phyloP scores from a whole-genome alignment of 2,888 invertebrate genomes.

The Unio pictorum region DNA sequence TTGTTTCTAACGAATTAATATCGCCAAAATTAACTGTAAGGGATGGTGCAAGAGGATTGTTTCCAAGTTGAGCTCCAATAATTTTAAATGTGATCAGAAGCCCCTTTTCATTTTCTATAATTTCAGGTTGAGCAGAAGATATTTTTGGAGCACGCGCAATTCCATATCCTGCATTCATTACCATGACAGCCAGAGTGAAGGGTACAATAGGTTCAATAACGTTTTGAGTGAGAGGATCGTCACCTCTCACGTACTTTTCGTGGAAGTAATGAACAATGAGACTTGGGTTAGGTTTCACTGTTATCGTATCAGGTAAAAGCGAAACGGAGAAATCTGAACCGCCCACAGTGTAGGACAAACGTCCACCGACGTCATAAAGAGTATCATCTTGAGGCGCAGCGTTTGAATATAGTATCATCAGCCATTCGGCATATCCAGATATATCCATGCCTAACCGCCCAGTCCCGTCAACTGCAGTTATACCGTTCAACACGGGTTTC shows the following conservation, averaged over 20 bases:
- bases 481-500: constrained; percentile 28
- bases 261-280: constrained; percentile 50
- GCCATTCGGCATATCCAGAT: constrained; percentile 42
- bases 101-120: constrained; percentile 57
- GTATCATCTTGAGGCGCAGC: constrained; percentile 43
- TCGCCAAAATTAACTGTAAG: constrained; percentile 48
- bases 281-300: constrained; percentile 52
- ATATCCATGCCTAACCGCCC: constrained; percentile 26
- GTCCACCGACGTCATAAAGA: constrained; percentile 48
- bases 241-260: constrained; percentile 49
- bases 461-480: constrained; percentile 39
- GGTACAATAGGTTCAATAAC: constrained; percentile 42
- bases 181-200: constrained; percentile 44
- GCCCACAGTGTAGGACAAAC: constrained; percentile 41
- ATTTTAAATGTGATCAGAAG: constrained; percentile 45
- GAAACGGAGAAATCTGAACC: constrained; percentile 40
- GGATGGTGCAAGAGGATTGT: constrained; percentile 32
- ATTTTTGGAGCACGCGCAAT: constrained; percentile 40
- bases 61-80: constrained; percentile 37
- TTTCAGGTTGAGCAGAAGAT: constrained; percentile 52
- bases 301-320: constrained; percentile 50
- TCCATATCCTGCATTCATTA: constrained; percentile 46
- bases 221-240: constrained; percentile 47
- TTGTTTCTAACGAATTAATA: constrained; percentile 36
- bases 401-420: constrained; percentile 47